These are phyloP conservation scores for Brachymystax lenok DNA, from an alignment of 2,797 vertebrate species.

Conservation along the genomic window DNA sequence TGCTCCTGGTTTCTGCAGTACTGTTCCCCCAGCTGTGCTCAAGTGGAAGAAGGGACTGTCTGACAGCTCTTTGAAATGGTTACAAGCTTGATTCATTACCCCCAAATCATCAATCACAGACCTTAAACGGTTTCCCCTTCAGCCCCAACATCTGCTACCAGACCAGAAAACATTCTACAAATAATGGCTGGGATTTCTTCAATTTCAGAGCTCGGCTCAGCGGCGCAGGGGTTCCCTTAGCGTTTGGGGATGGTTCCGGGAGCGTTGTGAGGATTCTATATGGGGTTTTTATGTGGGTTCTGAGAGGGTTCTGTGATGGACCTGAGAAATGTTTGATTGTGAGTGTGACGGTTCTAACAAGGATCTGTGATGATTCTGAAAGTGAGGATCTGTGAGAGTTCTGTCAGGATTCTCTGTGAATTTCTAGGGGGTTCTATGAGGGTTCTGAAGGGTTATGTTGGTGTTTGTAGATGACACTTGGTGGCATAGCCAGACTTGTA, in stretches of 20 bases:
- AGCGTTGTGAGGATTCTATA: conserved; percentile 22
- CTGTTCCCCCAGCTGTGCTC: conserved; percentile 66
- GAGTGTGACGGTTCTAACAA: too few species aligned
- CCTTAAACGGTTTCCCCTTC: conserved; percentile 86
- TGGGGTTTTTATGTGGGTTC: conserved; percentile 27
- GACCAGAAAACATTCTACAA: conserved; percentile 72
- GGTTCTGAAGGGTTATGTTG: not conserved
- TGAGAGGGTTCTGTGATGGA: not conserved
- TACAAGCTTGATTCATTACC: conserved; percentile 80
- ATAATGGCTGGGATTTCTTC: conserved; percentile 75
- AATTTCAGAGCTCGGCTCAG: conserved; percentile 63
- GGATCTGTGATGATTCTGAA: not conserved
- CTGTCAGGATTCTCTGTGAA: conserved; percentile 19
- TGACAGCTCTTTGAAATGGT: conserved; percentile 76
- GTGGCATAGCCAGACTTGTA: not conserved
- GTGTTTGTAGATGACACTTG: not conserved
- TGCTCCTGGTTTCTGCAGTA: conserved; percentile 65
- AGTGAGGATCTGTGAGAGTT: conserved; percentile 5
- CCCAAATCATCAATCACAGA: conserved; percentile 82
- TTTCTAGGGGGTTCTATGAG: not conserved
- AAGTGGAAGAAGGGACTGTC: conserved; percentile 67
- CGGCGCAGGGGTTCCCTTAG: conserved; percentile 37
- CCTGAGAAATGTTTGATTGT: too few species aligned
- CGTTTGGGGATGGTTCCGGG: conserved; percentile 18
- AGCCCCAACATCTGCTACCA: conserved; percentile 86